Percentiles rank a stretch among this genome's conserved stretches.
Evolutionary conservation across 2,888 invertebrate species (phyloP).

Genomic region (Gymnoscelis rufifasciata): DNA sequence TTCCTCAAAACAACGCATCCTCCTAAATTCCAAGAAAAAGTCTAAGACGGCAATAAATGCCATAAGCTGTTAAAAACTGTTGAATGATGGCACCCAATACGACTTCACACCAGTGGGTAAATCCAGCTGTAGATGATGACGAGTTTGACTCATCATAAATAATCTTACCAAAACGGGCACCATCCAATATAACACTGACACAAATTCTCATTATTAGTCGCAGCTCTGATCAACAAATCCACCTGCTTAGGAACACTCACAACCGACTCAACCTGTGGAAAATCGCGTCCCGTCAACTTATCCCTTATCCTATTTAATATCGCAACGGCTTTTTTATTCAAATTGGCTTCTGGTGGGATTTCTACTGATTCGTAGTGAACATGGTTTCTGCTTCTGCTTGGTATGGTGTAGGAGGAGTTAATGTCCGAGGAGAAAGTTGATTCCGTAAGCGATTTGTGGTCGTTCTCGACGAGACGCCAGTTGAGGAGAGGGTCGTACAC

Average conservation of each 20-base stretch:
- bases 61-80: no score
- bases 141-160: no score
- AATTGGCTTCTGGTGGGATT: conserved; percentile 84
- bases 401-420: conserved; percentile 60
- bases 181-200: conserved; percentile 99
- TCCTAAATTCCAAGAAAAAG: no score
- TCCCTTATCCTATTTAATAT: conserved; percentile 95
- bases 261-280: conserved; percentile 84
- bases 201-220: conserved; percentile 98
- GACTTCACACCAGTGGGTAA: no score
- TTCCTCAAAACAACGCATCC: no score
- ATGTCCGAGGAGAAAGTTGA: conserved; percentile 67
- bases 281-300: conserved; percentile 96
- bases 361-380: conserved; percentile 64
- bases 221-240: conserved; percentile 94
- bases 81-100: no score
- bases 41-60: no score
- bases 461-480: conserved; percentile 87
- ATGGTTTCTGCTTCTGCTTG: conserved; percentile 60
- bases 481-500: conserved; percentile 98
- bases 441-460: conserved; percentile 59
- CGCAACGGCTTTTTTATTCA: conserved; percentile 94
- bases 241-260: conserved; percentile 94
- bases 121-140: no score
- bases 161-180: conserved; percentile 88